A percentile compares a stretch with the other conserved stretches of the same genome.
Evolutionary conservation across 2,888 invertebrate genomes (phyloP).

Genomic region (Cryptophagus acutangulus): DNA sequence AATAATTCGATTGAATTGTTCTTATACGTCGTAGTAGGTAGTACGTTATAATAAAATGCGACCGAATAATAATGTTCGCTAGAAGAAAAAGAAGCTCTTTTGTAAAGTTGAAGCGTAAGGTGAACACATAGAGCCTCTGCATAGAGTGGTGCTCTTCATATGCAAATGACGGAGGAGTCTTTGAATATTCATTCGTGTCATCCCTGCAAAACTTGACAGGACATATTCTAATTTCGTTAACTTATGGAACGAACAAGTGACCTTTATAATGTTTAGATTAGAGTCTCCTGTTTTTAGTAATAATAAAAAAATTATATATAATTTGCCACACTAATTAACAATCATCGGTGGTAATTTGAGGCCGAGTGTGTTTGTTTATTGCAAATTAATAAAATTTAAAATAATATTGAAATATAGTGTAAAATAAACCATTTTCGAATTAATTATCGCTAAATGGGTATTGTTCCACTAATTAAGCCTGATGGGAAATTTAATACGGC

Average conservation of each 20-base stretch:
- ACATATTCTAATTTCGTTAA: conserved; percentile 36
- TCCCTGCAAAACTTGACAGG: conserved; percentile 34
- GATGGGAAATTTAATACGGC: conserved; percentile 1
- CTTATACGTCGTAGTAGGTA: no score
- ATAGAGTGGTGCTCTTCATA: conserved; percentile 44
- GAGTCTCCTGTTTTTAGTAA: no score
- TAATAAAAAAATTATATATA: no score
- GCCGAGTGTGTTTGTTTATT: no score
- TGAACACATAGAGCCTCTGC: no score
- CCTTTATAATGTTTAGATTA: no score
- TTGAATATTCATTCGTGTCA: conserved; percentile 44
- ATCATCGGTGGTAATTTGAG: no score
- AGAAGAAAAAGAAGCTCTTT: no score
- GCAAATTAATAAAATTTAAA: background rate
- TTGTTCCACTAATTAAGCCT: conserved; percentile 1
- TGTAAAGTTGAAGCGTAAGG: conserved; percentile 22
- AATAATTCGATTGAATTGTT: no score
- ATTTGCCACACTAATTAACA: no score
- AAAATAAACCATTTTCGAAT: conserved; percentile 1
- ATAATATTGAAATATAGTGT: background rate
- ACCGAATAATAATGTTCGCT: no score
- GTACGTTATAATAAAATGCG: no score
- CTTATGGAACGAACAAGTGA: conserved; percentile 16
- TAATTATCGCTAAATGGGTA: background rate
- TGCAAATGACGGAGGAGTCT: conserved; percentile 41